Conservation (phyloP, 1,140 invertebrate genomes). For the Lucilia sericata region DNA sequence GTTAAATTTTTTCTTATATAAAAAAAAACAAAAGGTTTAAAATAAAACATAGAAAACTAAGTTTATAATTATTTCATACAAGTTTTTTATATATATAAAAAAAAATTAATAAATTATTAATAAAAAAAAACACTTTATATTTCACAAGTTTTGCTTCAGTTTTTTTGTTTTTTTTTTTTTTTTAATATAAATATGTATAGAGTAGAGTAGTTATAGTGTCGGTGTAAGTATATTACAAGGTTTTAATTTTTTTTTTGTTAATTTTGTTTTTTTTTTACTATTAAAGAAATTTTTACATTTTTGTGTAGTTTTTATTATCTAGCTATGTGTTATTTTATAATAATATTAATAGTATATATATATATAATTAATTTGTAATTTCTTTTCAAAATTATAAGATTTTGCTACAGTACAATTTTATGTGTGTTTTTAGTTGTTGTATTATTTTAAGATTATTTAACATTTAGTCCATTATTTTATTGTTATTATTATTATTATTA, state of each 20-base stretch:
- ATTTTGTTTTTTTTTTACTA: conserved; percentile 16
- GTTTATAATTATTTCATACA: background rate
- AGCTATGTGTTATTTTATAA: background rate
- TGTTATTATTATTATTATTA: background rate
- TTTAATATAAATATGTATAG: background rate
- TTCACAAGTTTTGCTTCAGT: conserved; percentile 17
- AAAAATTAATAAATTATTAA: conserved; percentile 33
- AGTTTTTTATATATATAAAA: conserved; percentile 1
- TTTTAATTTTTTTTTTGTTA: background rate
- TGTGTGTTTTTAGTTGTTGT: background rate
- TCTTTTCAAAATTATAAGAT: background rate
- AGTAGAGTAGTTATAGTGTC: background rate
- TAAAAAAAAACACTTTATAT: conserved; percentile 25
- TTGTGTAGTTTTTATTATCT: background rate
- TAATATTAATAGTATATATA: background rate
- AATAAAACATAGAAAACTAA: conserved; percentile 2
- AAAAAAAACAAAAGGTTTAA: conserved; percentile 25
- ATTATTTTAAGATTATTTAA: background rate
- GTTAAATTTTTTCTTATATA: conserved; percentile 5
- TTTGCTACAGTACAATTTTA: background rate
- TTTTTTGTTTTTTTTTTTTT: conserved; percentile 6
- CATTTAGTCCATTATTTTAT: background rate
- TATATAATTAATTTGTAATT: background rate
- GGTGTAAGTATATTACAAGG: conserved; percentile 27
- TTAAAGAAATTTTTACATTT: conserved; percentile 1